A percentile compares a stretch with the other conserved stretches of the same genome.
Evolutionary conservation across 2,113 vertebrate genomes (phyloP).

Genomic region (Lampris incognitus): DNA sequence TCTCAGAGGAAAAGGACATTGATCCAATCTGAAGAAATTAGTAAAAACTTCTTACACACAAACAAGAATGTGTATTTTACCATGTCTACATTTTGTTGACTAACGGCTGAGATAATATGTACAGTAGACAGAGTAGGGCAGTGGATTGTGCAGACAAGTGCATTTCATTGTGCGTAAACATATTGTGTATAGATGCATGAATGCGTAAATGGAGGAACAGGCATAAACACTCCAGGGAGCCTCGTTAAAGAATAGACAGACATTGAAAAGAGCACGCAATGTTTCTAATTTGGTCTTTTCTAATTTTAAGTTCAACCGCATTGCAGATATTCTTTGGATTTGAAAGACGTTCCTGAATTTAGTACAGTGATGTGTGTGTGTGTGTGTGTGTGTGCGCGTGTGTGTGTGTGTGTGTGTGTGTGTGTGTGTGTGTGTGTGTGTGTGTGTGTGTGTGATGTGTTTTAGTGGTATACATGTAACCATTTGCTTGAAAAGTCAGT

Average conservation of each 20-base stretch:
- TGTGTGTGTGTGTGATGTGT: no score
- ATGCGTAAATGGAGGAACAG: not conserved
- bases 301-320: conserved; percentile 4
- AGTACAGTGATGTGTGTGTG: conserved; percentile 8
- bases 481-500: not conserved
- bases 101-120: conserved; percentile 12
- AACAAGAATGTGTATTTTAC: conserved; percentile 59
- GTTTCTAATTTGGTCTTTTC: not conserved
- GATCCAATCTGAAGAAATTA: conserved; percentile 78
- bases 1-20: conserved; percentile 58
- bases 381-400: not conserved
- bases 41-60: conserved; percentile 76
- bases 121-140: conserved; percentile 10
- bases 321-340: not conserved
- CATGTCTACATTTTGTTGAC: conserved; percentile 55
- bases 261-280: not conserved
- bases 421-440: not conserved
- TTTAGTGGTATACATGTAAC: no score
- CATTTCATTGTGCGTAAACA: conserved; percentile 5
- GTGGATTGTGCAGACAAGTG: conserved; percentile 1
- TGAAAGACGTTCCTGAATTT: conserved; percentile 1
- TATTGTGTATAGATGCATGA: conserved; percentile 12
- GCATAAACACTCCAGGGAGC: not conserved
- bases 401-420: no score
- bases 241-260: not conserved